phyloP scores from a whole-genome alignment of 2,888 invertebrate species.

The Carterocephalus palaemon region DNA sequence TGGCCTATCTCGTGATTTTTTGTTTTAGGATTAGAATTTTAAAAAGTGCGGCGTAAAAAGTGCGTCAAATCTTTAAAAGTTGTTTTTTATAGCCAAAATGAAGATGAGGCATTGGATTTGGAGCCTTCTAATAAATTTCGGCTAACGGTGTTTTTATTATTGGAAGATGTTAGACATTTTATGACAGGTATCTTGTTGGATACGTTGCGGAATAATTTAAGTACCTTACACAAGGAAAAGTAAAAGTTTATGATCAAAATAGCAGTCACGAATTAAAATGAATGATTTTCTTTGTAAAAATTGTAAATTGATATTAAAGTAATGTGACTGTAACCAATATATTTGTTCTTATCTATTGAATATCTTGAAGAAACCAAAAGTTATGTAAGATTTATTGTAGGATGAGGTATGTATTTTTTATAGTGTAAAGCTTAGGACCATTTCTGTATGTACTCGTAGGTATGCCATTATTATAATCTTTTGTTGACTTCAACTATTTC shows the following conservation, averaged over 20 bases:
- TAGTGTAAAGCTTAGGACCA: no score
- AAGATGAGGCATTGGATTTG: slow-evolving; percentile 34
- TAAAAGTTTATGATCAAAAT: background rate
- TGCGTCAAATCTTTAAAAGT: slow-evolving; percentile 41
- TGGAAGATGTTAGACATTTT: slow-evolving; percentile 28
- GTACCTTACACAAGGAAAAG: background rate
- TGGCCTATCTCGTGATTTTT: slow-evolving; percentile 54
- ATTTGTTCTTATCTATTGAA: no score
- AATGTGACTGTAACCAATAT: no score
- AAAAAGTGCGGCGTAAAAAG: slow-evolving; percentile 55
- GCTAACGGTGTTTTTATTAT: slow-evolving; percentile 35
- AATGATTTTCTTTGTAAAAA: no score
- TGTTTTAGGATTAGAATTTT: slow-evolving; percentile 59
- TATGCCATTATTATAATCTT: no score
- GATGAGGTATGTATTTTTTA: no score
- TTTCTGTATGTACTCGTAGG: no score
- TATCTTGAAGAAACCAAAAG: no score
- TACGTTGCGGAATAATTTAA: background rate
- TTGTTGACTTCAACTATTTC: no score
- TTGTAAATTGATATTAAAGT: no score
- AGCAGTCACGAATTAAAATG: no score
- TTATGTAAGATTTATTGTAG: no score
- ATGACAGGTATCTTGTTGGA: slow-evolving; percentile 17
- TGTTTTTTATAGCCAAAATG: slow-evolving; percentile 43
- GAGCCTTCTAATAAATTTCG: slow-evolving; percentile 33